phyloP scores from a whole-genome alignment of 1,140 invertebrate species.

The Lucilia cuprina region DNA sequence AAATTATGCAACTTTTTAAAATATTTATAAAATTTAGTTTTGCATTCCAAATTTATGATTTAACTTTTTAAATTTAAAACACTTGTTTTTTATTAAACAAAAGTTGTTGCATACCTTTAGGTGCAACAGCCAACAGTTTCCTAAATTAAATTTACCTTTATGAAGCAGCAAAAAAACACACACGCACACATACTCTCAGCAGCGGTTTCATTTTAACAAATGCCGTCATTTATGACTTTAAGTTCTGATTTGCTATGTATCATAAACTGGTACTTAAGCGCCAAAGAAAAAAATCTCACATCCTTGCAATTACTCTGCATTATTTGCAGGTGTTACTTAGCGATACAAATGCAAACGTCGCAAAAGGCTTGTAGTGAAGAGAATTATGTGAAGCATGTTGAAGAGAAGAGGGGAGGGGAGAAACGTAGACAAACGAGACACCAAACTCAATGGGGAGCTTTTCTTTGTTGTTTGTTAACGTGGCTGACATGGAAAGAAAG shows the following conservation, averaged over 20 bases:
- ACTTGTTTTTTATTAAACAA: background rate
- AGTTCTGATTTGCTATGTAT: background rate
- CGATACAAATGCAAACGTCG: background rate
- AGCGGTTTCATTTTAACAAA: background rate
- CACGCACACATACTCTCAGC: background rate
- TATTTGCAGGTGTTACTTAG: constrained; percentile 22
- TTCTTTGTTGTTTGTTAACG: constrained; percentile 1
- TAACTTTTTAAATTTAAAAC: background rate
- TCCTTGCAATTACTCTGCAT: background rate
- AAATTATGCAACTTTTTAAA: too few relatives aligned
- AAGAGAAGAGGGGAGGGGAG: background rate
- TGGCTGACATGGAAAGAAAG: background rate
- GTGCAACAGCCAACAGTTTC: too few relatives aligned
- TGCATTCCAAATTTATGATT: too few relatives aligned
- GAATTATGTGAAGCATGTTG: too few relatives aligned
- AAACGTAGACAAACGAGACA: background rate
- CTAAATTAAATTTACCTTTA: background rate
- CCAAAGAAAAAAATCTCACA: constrained; percentile 13
- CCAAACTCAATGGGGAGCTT: background rate
- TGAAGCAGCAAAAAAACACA: background rate
- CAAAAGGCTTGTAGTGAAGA: too few relatives aligned
- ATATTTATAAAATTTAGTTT: too few relatives aligned
- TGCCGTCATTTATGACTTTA: constrained; percentile 1
- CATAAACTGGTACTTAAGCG: constrained; percentile 17
- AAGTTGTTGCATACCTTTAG: background rate